Conservation (phyloP, 2,113 vertebrate species). For the Ciconia stormi region DNA sequence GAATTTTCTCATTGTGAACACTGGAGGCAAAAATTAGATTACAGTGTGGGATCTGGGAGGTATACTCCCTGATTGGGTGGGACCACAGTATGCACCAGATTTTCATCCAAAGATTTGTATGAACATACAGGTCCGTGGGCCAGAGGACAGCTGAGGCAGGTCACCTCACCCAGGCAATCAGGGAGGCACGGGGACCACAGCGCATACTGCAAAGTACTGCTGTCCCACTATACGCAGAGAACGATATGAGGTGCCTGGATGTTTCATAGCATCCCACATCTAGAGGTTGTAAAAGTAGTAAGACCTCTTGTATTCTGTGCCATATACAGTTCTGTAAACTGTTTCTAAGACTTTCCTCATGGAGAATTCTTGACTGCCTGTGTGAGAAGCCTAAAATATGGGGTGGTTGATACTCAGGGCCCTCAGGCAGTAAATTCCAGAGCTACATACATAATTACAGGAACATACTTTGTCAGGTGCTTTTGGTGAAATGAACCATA, state of each 20-base stretch:
- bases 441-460: neutral
- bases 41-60: neutral
- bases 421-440: neutral
- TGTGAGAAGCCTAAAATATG: neutral
- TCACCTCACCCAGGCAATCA: neutral
- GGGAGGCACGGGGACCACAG: neutral
- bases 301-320: neutral
- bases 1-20: neutral
- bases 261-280: neutral
- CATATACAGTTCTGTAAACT: neutral
- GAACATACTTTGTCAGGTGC: neutral
- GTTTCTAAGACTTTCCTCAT: neutral
- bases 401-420: neutral
- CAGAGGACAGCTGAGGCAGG: neutral
- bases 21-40: neutral
- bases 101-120: neutral
- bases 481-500: neutral
- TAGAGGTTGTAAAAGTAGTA: neutral
- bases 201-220: rapidly evolving
- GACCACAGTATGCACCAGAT: neutral
- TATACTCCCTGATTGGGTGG: neutral
- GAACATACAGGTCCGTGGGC: rapidly evolving
- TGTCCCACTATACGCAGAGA: neutral
- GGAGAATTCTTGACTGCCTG: neutral
- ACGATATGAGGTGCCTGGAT: neutral